A percentile compares a stretch with the other conserved stretches of the same genome.
phyloP scores from a whole-genome alignment of 2,888 invertebrate species.

The Tachystola acroxantha region DNA sequence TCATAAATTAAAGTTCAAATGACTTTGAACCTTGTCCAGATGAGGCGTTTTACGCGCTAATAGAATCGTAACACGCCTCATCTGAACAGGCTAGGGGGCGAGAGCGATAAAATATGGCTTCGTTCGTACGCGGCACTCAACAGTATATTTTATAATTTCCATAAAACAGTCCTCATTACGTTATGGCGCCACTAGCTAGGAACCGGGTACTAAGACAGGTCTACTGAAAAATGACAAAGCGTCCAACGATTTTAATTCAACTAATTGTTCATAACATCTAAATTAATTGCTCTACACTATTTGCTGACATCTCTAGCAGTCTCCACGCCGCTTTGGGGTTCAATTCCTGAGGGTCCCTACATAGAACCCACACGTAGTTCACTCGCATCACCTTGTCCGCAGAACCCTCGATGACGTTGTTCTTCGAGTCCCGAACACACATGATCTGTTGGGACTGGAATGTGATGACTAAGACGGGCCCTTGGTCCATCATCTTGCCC shows the following conservation, averaged over 20 bases:
- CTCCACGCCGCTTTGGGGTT: slow-evolving; percentile 98
- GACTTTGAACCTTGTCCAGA: no score
- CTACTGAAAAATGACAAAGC: slow-evolving; percentile 14
- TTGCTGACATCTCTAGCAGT: slow-evolving; percentile 92
- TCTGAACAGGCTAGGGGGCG: neutral
- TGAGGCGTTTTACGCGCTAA: neutral
- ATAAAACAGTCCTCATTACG: neutral
- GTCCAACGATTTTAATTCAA: slow-evolving; percentile 54
- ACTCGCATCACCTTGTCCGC: slow-evolving; percentile 96
- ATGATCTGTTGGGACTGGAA: slow-evolving; percentile 98
- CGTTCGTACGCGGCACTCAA: no score
- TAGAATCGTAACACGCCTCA: neutral
- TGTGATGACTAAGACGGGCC: slow-evolving; percentile 96
- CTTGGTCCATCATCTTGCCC: slow-evolving; percentile 99
- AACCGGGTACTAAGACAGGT: slow-evolving; percentile 1
- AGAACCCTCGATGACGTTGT: slow-evolving; percentile 95
- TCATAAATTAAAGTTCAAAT: no score
- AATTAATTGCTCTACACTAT: slow-evolving; percentile 90
- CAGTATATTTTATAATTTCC: no score
- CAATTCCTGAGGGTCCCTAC: slow-evolving; percentile 94
- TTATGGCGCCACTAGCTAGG: slow-evolving; percentile 6
- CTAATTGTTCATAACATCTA: slow-evolving; percentile 57
- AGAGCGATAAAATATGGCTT: no score
- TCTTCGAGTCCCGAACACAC: slow-evolving; percentile 90
- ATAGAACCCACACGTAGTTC: slow-evolving; percentile 98